Conservation (phyloP, 2,888 invertebrate genomes). For the Cheilosia urbana region DNA sequence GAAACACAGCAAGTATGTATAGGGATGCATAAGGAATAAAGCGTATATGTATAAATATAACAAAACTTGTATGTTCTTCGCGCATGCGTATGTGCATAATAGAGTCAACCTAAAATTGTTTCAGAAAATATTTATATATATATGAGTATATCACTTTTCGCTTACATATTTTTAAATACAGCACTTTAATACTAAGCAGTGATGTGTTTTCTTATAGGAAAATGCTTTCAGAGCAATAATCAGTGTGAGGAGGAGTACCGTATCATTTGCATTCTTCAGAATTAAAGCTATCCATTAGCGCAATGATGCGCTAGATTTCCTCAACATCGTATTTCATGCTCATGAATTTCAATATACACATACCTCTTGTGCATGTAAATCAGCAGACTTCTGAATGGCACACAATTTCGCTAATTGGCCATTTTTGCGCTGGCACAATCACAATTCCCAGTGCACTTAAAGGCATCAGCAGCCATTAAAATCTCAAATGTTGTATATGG, state of each 20-base stretch:
- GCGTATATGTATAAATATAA: too few relatives aligned
- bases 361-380: slow-evolving; percentile 53
- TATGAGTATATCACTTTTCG: too few relatives aligned
- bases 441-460: slow-evolving; percentile 73
- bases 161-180: background rate
- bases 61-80: too few relatives aligned
- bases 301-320: slow-evolving; percentile 68
- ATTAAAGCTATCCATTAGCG: slow-evolving; percentile 69
- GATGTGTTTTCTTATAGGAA: background rate
- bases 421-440: slow-evolving; percentile 71
- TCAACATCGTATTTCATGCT: slow-evolving; percentile 48
- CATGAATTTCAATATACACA: slow-evolving; percentile 52
- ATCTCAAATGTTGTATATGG: slow-evolving; percentile 65
- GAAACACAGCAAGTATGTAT: too few relatives aligned
- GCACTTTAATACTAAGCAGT: background rate
- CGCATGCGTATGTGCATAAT: too few relatives aligned
- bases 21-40: too few relatives aligned
- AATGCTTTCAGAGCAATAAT: slow-evolving; percentile 43
- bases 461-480: slow-evolving; percentile 73
- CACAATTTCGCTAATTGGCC: slow-evolving; percentile 83
- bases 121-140: too few relatives aligned
- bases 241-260: slow-evolving; percentile 37
- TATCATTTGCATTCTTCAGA: slow-evolving; percentile 40
- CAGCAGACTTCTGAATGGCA: slow-evolving; percentile 79
- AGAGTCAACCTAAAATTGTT: too few relatives aligned